phyloP scores from a whole-genome alignment of 2,113 vertebrate species.

The Stegostoma tigrinum region DNA sequence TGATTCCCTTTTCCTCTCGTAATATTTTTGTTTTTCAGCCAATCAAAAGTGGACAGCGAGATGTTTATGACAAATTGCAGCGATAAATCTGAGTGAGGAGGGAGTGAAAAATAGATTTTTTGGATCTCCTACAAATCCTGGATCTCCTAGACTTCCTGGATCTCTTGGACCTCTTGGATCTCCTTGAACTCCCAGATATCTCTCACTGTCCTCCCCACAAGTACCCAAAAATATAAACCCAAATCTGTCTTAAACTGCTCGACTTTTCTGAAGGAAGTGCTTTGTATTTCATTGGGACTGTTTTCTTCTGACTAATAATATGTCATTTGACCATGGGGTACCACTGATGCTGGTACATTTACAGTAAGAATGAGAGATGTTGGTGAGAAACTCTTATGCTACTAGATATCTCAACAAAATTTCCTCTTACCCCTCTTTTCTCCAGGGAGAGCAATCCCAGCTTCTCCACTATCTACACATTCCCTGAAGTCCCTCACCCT shows the following conservation, averaged over 20 bases:
- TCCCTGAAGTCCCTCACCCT: neutral
- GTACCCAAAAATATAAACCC: too few species aligned
- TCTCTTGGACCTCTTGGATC: too few species aligned
- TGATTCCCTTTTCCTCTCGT: neutral
- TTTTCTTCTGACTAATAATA: neutral
- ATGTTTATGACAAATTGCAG: neutral
- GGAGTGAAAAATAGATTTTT: neutral
- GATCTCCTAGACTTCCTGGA: neutral
- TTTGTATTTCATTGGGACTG: neutral
- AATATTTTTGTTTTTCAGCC: neutral
- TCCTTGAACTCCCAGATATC: neutral
- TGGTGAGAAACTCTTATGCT: neutral
- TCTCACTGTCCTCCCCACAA: neutral
- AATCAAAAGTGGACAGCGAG: conserved; percentile 21
- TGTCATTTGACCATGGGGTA: neutral
- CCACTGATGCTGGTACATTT: neutral
- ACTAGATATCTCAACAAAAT: neutral
- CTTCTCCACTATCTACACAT: neutral
- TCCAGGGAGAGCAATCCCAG: neutral
- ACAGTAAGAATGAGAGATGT: neutral
- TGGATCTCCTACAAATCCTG: neutral
- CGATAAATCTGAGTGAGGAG: neutral
- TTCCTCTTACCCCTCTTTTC: neutral
- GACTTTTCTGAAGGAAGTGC: neutral
- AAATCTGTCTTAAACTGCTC: too few species aligned